Evolutionary conservation across 2,888 invertebrate species (phyloP).

Genomic region (Ramazzottius varieornatus): DNA sequence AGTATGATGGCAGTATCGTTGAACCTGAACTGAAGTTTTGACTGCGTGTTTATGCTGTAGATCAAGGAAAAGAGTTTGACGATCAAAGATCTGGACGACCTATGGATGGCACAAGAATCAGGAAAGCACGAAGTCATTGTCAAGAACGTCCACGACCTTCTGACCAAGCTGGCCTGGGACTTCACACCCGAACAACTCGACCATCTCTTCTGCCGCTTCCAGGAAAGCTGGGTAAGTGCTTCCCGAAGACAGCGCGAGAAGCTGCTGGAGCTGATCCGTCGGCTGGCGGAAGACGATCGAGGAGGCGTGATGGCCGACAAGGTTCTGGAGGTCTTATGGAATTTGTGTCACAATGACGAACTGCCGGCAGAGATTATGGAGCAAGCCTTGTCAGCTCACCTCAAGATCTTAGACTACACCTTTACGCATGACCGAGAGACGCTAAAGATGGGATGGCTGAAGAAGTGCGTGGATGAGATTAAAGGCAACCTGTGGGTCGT

Average conservation of each 20-base stretch:
- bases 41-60: not conserved
- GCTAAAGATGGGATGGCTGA: constrained; percentile 79
- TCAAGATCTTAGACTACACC: constrained; percentile 87
- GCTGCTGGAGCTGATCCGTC: constrained; percentile 66
- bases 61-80: constrained; percentile 58
- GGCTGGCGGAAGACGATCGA: constrained; percentile 89
- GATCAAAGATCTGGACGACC: constrained; percentile 64
- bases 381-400: constrained; percentile 72
- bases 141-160: constrained; percentile 78
- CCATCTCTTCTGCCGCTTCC: constrained; percentile 85
- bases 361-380: constrained; percentile 91
- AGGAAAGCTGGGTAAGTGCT: constrained; percentile 74
- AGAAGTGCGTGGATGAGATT: constrained; percentile 81
- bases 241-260: constrained; percentile 85
- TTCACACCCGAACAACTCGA: constrained; percentile 88
- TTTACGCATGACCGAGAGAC: constrained; percentile 82
- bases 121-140: constrained; percentile 96
- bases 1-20: not conserved
- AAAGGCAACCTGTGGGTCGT: constrained; percentile 61
- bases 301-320: constrained; percentile 96
- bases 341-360: constrained; percentile 78
- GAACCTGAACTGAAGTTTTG: too few species aligned
- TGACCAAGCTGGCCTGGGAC: constrained; percentile 92
- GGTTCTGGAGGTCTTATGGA: constrained; percentile 81
- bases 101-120: constrained; percentile 78